These are phyloP conservation scores for Eristalinus aeneus DNA, from an alignment of 2,888 invertebrate species.

Conservation along the genomic window DNA sequence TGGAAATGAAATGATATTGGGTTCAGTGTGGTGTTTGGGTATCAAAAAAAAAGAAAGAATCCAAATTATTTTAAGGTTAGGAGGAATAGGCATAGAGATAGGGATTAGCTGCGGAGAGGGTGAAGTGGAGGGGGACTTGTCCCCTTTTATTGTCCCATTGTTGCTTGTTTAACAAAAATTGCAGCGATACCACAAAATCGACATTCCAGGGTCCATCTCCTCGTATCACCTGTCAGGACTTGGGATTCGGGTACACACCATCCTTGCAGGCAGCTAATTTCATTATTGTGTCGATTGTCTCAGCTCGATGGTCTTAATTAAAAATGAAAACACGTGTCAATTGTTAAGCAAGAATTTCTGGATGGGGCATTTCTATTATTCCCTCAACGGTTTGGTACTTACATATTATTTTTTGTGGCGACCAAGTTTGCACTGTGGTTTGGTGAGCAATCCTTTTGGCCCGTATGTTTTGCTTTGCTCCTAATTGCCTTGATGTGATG, in stretches of 20 bases:
- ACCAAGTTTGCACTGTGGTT: not conserved
- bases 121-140: not conserved
- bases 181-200: not conserved
- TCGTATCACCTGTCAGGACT: not conserved
- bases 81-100: not conserved
- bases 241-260: not conserved
- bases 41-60: slow-evolving; percentile 21
- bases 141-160: not conserved
- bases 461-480: not conserved
- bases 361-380: not conserved
- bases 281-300: not conserved
- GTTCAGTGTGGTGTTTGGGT: slow-evolving; percentile 27
- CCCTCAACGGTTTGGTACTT: not conserved
- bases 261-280: not conserved
- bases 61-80: slow-evolving; percentile 18
- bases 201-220: not conserved
- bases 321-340: not conserved
- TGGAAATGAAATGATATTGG: slow-evolving; percentile 45
- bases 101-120: not conserved
- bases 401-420: not conserved
- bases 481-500: not conserved
- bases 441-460: not conserved
- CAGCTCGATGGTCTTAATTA: not conserved
- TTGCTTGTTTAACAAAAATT: not conserved
- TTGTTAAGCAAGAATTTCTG: not conserved